Conservation (phyloP, 2,888 invertebrate species). For the Rhamnusium bicolor region DNA sequence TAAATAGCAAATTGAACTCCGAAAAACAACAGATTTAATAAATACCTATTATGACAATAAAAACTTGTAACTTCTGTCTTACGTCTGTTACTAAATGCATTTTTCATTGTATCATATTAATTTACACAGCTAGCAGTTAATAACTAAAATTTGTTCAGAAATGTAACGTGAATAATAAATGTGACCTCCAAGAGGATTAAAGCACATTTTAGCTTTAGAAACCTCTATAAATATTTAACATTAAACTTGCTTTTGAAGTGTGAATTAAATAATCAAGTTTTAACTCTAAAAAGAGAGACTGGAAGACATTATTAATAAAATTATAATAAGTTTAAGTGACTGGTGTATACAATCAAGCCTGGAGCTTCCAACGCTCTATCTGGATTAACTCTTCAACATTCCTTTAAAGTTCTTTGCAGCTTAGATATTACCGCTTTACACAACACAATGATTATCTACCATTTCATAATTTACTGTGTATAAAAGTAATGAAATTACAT, state of each 20-base stretch:
- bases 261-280: slow-evolving; percentile 41
- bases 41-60: background rate
- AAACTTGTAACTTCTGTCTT: background rate
- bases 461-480: background rate
- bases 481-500: background rate
- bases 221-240: slow-evolving; percentile 31
- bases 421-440: slow-evolving; percentile 24
- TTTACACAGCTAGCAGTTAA: background rate
- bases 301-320: slow-evolving; percentile 47
- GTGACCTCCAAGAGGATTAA: slow-evolving; percentile 3
- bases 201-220: slow-evolving; percentile 10
- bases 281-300: slow-evolving; percentile 33
- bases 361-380: slow-evolving; percentile 31
- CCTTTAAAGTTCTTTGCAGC: slow-evolving; percentile 48
- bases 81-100: background rate
- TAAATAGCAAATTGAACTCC: background rate
- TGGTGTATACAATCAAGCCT: slow-evolving; percentile 39
- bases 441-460: slow-evolving; percentile 23
- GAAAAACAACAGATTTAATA: background rate
- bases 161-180: slow-evolving; percentile 8
- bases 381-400: slow-evolving; percentile 49
- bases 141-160: background rate
- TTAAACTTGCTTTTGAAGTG: slow-evolving; percentile 24
- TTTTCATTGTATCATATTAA: background rate
- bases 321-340: slow-evolving; percentile 48